phyloP scores from a whole-genome alignment of 2,888 invertebrate species.

The Monoplex corrugatus region DNA sequence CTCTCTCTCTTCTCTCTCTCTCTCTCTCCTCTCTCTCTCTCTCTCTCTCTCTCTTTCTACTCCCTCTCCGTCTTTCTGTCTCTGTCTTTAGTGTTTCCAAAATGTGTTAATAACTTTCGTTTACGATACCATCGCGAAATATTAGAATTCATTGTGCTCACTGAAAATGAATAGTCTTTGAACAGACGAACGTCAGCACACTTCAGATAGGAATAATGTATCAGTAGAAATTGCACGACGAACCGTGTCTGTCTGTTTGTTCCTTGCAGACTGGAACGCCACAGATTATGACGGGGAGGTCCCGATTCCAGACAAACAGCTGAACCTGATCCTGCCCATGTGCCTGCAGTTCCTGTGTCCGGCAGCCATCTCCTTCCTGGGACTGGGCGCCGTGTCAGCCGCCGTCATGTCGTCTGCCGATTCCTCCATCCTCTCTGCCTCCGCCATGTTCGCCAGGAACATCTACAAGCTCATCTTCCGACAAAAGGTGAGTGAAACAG shows the following conservation, averaged over 20 bases:
- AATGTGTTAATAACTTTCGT: too few species aligned
- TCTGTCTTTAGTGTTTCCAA: background rate
- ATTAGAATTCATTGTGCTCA: too few species aligned
- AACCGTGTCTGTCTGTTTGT: background rate
- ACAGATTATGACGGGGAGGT: conserved; percentile 87
- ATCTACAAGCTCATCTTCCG: conserved; percentile 98
- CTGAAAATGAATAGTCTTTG: too few species aligned
- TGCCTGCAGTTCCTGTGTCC: conserved; percentile 98
- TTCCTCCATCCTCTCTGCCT: conserved; percentile 98
- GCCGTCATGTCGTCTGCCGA: conserved; percentile 99
- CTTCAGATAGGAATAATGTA: too few species aligned
- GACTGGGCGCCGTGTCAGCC: conserved; percentile 98
- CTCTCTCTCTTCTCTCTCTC: background rate
- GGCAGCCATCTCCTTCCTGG: conserved; percentile 97
- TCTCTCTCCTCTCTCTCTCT: background rate
- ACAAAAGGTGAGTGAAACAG: conserved; percentile 86
- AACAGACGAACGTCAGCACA: too few species aligned
- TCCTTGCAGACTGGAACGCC: conserved; percentile 93
- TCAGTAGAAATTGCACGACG: too few species aligned
- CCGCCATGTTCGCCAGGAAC: conserved; percentile 99
- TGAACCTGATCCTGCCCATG: conserved; percentile 97
- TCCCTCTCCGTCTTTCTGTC: background rate
- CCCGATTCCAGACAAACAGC: conserved; percentile 84
- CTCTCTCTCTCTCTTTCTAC: background rate
- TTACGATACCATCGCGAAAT: too few species aligned